Evolutionary conservation across 2,888 invertebrate species (phyloP).

Genomic region (Neoaliturus tenellus): DNA sequence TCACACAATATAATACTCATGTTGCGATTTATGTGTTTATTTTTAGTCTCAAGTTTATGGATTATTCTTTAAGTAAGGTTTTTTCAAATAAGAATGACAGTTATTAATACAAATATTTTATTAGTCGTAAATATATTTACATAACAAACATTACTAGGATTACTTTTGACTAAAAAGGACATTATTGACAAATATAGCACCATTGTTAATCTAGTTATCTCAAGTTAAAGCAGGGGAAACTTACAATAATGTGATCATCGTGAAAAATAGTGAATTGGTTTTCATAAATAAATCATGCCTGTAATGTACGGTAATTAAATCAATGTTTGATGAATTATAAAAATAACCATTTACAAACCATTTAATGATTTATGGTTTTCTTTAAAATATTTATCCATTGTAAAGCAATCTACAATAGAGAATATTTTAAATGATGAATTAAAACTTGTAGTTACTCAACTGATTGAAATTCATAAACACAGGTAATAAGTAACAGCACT

Average conservation of each 20-base stretch:
- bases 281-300: no score
- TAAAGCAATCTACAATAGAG: no score
- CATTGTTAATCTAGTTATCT: slow-evolving; percentile 21
- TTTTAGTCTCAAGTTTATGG: no score
- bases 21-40: no score
- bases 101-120: slow-evolving; percentile 23
- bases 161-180: slow-evolving; percentile 9
- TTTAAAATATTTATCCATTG: no score
- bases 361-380: no score
- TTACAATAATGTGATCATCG: neutral
- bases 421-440: no score
- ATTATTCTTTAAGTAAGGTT: neutral
- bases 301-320: no score
- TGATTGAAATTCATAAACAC: neutral
- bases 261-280: neutral
- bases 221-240: slow-evolving; percentile 1
- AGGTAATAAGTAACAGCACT: neutral
- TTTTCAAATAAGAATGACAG: neutral
- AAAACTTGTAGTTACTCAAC: no score
- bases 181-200: slow-evolving; percentile 34
- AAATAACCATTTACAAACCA: no score
- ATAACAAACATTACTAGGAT: slow-evolving; percentile 29
- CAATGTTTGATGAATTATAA: no score
- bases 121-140: slow-evolving; percentile 23
- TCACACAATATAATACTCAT: no score